These are phyloP conservation scores for Oophaga sylvatica DNA, from an alignment of 2,797 vertebrate species.

Conservation along the genomic window DNA sequence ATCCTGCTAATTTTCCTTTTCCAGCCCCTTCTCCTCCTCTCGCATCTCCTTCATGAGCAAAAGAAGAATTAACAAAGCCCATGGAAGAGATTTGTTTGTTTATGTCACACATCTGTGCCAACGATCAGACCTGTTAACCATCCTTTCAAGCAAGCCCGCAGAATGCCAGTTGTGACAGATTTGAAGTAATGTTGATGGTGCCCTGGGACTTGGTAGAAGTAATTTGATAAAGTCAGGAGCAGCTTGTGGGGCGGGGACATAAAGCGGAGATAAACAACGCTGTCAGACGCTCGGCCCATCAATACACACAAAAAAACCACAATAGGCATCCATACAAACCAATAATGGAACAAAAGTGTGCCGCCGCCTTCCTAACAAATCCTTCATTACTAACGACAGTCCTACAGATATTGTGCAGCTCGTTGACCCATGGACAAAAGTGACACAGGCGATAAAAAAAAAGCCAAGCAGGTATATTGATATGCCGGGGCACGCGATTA, in stretches of 20 bases:
- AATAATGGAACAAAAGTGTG: constrained; percentile 26
- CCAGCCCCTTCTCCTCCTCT: constrained; percentile 62
- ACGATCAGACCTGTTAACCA: constrained; percentile 67
- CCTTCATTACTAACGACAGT: constrained; percentile 14
- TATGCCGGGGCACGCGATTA: neutral
- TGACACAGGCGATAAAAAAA: neutral
- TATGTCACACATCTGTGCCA: constrained; percentile 64
- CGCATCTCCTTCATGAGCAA: constrained; percentile 59
- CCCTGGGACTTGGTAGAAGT: constrained; percentile 71
- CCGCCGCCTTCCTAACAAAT: neutral
- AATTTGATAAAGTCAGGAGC: constrained; percentile 74
- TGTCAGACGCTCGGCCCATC: constrained; percentile 70
- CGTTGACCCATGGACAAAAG: constrained; percentile 19
- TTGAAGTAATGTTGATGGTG: constrained; percentile 70
- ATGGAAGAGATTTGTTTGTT: constrained; percentile 64
- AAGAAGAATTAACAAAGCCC: constrained; percentile 58
- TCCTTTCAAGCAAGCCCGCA: constrained; percentile 72
- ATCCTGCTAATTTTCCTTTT: constrained; percentile 46
- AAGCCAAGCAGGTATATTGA: constrained; percentile 1
- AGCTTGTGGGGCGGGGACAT: constrained; percentile 72
- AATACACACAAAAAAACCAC: constrained; percentile 56
- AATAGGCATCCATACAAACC: constrained; percentile 42
- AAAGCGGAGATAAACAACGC: constrained; percentile 73
- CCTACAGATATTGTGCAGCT: neutral
- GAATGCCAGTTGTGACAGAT: constrained; percentile 78